phyloP scores from a whole-genome alignment of 30 jellyfish, hydroid and myxozoan genomes.

The Clytia hemisphaerica region DNA sequence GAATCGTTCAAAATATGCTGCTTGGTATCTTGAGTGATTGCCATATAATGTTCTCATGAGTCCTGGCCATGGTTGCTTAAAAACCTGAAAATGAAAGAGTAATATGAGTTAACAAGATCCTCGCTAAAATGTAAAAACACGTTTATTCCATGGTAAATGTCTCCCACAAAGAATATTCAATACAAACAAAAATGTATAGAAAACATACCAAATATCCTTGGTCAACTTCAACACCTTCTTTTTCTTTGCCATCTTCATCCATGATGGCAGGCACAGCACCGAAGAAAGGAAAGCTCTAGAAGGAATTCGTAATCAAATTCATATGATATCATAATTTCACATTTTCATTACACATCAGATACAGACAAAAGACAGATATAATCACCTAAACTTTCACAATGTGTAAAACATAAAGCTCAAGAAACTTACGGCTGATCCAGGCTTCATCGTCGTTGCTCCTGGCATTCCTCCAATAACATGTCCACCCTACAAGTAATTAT shows the following conservation, averaged over 20 bases:
- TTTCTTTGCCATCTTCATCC: constrained; percentile 91
- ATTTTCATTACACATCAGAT: too few species aligned
- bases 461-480: constrained; percentile 98
- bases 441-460: constrained; percentile 94
- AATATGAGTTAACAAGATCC: too few species aligned
- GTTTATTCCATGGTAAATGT: not conserved
- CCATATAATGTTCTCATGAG: constrained; percentile 94
- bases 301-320: too few species aligned
- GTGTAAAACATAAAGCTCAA: too few species aligned
- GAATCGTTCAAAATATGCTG: constrained; percentile 76
- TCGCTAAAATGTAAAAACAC: not conserved
- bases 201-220: constrained; percentile 80
- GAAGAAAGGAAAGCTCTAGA: constrained; percentile 89
- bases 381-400: too few species aligned
- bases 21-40: constrained; percentile 66
- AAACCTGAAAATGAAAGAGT: too few species aligned
- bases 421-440: constrained; percentile 91
- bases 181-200: not conserved
- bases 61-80: constrained; percentile 99
- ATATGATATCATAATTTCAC: not conserved
- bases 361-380: too few species aligned
- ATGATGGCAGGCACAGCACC: constrained; percentile 95
- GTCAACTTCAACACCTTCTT: constrained; percentile 53
- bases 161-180: not conserved
- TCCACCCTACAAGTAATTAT: constrained; percentile 94